phyloP scores from a whole-genome alignment of 2,113 vertebrate genomes.

The Poeciliopsis retropinna region DNA sequence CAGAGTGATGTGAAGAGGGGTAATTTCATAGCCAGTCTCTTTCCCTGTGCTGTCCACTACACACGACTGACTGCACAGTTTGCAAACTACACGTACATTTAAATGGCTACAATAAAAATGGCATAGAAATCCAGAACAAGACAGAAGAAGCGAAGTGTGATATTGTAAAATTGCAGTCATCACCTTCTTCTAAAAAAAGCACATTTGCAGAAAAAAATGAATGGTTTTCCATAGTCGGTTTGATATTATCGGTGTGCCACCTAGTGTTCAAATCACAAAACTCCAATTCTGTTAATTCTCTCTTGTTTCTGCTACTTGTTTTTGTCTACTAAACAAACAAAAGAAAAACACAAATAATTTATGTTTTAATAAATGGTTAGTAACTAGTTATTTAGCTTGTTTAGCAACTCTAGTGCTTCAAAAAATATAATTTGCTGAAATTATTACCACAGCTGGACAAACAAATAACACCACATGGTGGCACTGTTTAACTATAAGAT shows the following conservation, averaged over 20 bases:
- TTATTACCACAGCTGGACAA: neutral
- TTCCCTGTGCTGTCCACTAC: neutral
- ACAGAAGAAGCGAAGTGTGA: neutral
- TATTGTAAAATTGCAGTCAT: neutral
- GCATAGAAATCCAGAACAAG: neutral
- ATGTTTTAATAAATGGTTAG: neutral
- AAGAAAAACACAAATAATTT: neutral
- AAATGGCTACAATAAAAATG: neutral
- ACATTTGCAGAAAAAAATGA: conserved; percentile 22
- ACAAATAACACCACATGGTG: conserved; percentile 52
- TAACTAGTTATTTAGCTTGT: neutral
- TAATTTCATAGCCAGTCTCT: neutral
- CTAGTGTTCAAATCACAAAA: conserved; percentile 49
- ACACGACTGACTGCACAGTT: neutral
- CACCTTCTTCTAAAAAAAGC: neutral
- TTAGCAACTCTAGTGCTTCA: fast-evolving
- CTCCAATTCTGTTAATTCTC: neutral
- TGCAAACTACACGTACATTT: neutral
- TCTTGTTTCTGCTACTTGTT: neutral
- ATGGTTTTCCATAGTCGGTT: neutral
- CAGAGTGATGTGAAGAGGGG: neutral
- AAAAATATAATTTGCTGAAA: neutral
- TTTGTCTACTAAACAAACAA: neutral
- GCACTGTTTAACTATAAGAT: conserved; percentile 31
- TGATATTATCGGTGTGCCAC: conserved; percentile 35